Evolutionary conservation across 2,797 vertebrate species (phyloP).

Genomic region (Muscicapa striata): DNA sequence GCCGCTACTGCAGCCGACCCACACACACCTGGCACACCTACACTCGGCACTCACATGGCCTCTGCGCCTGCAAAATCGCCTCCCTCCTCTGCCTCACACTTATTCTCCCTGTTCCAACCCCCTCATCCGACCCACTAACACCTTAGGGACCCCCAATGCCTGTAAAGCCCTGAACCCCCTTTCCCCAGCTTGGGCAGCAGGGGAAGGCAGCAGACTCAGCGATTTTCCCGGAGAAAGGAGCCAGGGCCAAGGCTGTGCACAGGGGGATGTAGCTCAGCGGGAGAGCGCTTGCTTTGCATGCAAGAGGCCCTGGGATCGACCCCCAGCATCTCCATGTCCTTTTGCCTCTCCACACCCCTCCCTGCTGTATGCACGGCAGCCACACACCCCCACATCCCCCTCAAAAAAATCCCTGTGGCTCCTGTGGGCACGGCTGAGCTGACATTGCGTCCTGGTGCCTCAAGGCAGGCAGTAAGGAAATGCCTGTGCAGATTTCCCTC

Average conservation of each 20-base stretch:
- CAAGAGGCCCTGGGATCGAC: not conserved
- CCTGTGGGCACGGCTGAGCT: rapidly evolving
- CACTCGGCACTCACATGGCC: too few relatives aligned
- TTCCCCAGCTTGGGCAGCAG: too few relatives aligned
- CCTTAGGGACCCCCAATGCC: not conserved
- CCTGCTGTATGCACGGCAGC: too few relatives aligned
- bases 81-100: not conserved
- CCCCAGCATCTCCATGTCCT: not conserved
- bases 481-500: too few relatives aligned
- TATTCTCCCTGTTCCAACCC: too few relatives aligned
- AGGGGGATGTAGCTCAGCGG: too few relatives aligned
- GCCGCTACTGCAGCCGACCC: not conserved
- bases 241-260: too few relatives aligned
- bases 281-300: not conserved
- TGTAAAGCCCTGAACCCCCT: not conserved
- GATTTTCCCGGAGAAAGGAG: too few relatives aligned
- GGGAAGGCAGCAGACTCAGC: too few relatives aligned
- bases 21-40: not conserved
- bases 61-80: not conserved
- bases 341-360: not conserved
- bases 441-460: too few relatives aligned
- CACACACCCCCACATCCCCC: rapidly evolving
- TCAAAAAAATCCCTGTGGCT: not conserved
- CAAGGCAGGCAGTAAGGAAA: not conserved
- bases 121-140: not conserved